phyloP scores from a whole-genome alignment of 2,888 invertebrate species.

The Eupithecia subfuscata region DNA sequence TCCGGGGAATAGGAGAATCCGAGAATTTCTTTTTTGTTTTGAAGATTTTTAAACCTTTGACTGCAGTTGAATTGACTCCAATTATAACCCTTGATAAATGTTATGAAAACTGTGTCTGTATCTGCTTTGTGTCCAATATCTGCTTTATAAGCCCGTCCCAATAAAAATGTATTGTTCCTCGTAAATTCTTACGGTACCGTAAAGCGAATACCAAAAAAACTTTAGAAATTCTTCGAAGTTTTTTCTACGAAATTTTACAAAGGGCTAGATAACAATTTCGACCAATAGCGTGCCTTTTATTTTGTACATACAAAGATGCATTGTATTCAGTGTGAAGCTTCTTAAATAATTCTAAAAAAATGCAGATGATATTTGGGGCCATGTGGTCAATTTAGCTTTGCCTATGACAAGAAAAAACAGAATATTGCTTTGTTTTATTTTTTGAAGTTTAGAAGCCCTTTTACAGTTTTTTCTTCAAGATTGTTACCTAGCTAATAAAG shows the following conservation, averaged over 20 bases:
- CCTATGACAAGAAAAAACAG: not conserved
- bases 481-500: not conserved
- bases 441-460: not conserved
- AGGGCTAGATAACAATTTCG: slow-evolving; percentile 15
- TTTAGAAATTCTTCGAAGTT: not conserved
- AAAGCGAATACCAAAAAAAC: not conserved
- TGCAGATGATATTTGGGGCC: not conserved
- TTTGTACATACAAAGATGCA: not conserved
- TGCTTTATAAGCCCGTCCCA: not conserved
- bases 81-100: not conserved
- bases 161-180: not conserved
- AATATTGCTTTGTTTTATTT: not conserved
- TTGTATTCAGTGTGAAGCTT: not conserved
- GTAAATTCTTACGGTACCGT: not conserved
- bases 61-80: not conserved
- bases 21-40: not conserved
- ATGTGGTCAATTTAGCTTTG: not conserved
- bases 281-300: slow-evolving; percentile 22
- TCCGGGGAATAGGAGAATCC: not conserved
- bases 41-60: not conserved
- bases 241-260: not conserved
- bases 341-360: not conserved
- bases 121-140: not conserved
- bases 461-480: not conserved
- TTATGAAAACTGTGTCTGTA: not conserved